phyloP scores from a whole-genome alignment of 1,140 invertebrate genomes.

The Diabrotica undecimpunctata region DNA sequence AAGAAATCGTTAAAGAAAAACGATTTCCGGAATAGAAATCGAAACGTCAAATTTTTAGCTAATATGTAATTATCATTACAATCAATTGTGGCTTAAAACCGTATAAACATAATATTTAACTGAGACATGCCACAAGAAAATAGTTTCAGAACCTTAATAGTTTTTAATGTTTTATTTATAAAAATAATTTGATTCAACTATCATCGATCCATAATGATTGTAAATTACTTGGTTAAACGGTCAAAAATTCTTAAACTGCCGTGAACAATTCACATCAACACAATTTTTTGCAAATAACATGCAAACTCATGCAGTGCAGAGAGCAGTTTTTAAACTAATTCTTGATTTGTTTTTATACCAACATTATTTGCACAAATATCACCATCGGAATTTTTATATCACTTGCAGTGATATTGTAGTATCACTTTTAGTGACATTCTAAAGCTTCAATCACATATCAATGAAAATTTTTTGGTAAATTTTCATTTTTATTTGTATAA shows the following conservation, averaged over 20 bases:
- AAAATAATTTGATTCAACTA: too few relatives aligned
- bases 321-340: slow-evolving; percentile 14
- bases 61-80: too few relatives aligned
- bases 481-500: neutral
- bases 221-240: neutral
- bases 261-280: neutral
- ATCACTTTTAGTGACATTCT: slow-evolving; percentile 12
- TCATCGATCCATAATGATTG: too few relatives aligned
- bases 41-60: too few relatives aligned
- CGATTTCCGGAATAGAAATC: too few relatives aligned
- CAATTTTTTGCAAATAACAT: slow-evolving; percentile 15
- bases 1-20: too few relatives aligned
- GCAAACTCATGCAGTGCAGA: slow-evolving; percentile 14
- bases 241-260: neutral
- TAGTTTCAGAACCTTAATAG: too few relatives aligned
- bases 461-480: slow-evolving; percentile 24
- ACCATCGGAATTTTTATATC: slow-evolving; percentile 9
- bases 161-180: too few relatives aligned
- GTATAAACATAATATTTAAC: too few relatives aligned
- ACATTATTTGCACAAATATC: slow-evolving; percentile 19
- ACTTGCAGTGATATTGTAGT: slow-evolving; percentile 6
- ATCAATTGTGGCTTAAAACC: too few relatives aligned
- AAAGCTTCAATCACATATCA: slow-evolving; percentile 18
- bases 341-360: slow-evolving; percentile 12
- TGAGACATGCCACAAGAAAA: too few relatives aligned